These are phyloP conservation scores for Okamejei kenojei DNA, from an alignment of 2,797 vertebrate species.

Conservation along the genomic window DNA sequence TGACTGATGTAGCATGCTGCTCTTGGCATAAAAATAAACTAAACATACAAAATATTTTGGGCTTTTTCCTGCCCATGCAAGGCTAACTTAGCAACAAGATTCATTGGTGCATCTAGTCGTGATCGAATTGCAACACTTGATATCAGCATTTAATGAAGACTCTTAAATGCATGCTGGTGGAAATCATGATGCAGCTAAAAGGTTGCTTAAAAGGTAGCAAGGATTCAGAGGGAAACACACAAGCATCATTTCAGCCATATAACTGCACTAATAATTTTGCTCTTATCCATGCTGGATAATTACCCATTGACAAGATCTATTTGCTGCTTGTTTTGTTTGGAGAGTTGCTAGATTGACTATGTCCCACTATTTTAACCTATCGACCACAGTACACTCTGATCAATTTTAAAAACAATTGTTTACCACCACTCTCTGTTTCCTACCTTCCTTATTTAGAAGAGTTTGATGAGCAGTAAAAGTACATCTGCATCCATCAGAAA, in stretches of 20 bases:
- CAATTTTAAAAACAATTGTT: neutral
- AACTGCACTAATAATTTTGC: neutral
- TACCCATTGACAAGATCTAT: neutral
- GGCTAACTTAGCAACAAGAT: neutral
- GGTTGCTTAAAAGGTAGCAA: neutral
- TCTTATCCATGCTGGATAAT: neutral
- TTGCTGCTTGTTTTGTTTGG: neutral
- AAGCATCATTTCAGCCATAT: neutral
- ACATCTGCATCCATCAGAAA: too few relatives aligned
- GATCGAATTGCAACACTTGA: neutral
- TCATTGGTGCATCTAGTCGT: neutral
- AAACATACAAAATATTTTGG: neutral
- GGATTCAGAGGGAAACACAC: neutral
- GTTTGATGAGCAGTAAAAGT: too few relatives aligned
- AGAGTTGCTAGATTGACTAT: neutral
- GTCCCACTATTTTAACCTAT: neutral
- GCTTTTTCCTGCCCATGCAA: neutral
- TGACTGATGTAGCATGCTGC: neutral
- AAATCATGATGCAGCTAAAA: neutral
- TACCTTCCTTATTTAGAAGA: too few relatives aligned
- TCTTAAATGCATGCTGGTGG: neutral
- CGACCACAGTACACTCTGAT: neutral
- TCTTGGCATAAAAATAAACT: too few relatives aligned
- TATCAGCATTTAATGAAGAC: neutral
- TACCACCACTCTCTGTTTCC: too few relatives aligned